Base-by-base conservation (phyloP, 1,140 invertebrate species). In the Drosophila novamexicana region DNA sequence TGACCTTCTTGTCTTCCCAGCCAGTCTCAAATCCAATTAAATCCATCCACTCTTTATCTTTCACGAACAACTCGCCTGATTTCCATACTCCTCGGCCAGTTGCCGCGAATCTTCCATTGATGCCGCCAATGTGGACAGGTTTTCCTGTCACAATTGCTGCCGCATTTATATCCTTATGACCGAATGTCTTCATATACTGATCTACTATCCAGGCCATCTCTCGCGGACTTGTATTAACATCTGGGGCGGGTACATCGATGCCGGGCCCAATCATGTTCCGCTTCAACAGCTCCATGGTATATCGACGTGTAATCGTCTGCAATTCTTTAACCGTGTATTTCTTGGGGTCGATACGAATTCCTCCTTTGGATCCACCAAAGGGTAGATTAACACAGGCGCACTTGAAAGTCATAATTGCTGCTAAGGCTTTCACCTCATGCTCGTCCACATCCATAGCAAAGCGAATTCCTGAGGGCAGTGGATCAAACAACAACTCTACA, bases 131-230 rank as follows among this genome's bases (percentile, higher is more conserved):
- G 61, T 94, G 93, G 47, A 98, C 97, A 0, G 97, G 97, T 89
- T 98, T 98, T 7, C 97, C 97, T 1, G 0, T n/a, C 16, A 97
- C 95, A 92, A 96, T 97, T 2, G 96, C 97, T 73, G 95, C 94
- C 1, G 96, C 95, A 93, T 98, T 97, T 63, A 98, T 95, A 91
- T 98, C 97, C 63, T 94, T 93, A 82, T 96, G 95, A 39, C 96
- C 95, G 64, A 96, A 93, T 4, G 96, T 97, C 91, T 96, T 96
- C 1, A 95, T 93, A 86, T 97, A 98, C 1, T 97, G 97, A 82
- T 97, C 97, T 10, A 96, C 95, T 45, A 97, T 96, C 97, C 96
- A 97, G 58, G 94, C 95, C 97, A 98, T 98, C 93, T 97, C 96
- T 50, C 95, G 92, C 45, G 95, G 94, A 9, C 96, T 95, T 6